Evolutionary conservation across 2,113 vertebrate genomes (phyloP).

Genomic region (Notarius quadriscutis): DNA sequence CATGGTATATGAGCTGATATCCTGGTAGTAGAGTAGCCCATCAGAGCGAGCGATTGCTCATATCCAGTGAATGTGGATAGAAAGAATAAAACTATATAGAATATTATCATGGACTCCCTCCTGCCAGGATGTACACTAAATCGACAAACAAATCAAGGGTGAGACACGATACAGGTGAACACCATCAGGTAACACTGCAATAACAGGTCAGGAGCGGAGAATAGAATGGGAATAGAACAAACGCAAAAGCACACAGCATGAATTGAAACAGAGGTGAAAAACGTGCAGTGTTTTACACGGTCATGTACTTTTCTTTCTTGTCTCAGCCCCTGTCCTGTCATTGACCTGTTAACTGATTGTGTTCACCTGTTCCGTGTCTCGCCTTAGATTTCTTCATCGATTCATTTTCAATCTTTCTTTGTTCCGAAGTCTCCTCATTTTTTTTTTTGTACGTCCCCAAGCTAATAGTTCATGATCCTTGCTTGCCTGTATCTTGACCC

Average conservation of each 20-base stretch:
- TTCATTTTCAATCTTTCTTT: neutral
- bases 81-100: neutral
- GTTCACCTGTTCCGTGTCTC: neutral
- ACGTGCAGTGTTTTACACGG: neutral
- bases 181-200: neutral
- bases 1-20: no score
- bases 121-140: neutral
- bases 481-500: neutral
- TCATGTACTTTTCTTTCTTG: neutral
- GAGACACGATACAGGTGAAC: neutral
- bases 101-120: neutral
- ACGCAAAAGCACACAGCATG: neutral
- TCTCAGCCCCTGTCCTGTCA: neutral
- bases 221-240: neutral
- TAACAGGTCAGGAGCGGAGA: no score
- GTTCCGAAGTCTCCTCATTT: neutral
- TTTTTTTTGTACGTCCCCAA: no score
- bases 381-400: neutral
- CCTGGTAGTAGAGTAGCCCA: no score
- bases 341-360: neutral
- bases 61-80: no score
- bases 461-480: neutral
- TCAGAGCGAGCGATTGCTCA: no score
- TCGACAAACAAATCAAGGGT: neutral
- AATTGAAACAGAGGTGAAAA: neutral